Conservation (phyloP, 2,113 vertebrate genomes). For the Tragelaphus imberbis region DNA sequence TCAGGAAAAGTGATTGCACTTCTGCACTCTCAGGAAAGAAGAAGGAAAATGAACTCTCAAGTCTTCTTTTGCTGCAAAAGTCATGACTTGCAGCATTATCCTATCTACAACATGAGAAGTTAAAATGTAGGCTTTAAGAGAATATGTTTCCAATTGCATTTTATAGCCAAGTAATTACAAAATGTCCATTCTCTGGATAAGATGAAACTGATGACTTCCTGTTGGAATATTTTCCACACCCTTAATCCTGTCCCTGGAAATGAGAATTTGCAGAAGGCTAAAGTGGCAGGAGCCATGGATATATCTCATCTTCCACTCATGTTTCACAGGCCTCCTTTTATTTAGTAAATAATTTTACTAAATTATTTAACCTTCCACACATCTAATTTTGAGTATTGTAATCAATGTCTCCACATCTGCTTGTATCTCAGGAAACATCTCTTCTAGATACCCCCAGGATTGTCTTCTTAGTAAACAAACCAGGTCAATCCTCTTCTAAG, state of each 20-base stretch:
- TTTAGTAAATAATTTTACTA: neutral
- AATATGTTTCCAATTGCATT: neutral
- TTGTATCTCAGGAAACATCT: neutral
- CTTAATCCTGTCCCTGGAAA: neutral
- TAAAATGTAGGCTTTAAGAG: neutral
- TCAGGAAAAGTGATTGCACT: neutral
- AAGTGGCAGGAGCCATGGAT: neutral
- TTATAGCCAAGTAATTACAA: neutral
- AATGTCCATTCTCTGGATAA: neutral
- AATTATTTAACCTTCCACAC: neutral
- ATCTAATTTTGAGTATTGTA: neutral
- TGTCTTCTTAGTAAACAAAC: neutral
- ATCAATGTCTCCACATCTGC: neutral
- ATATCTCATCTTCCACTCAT: rapidly evolving
- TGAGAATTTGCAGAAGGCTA: neutral
- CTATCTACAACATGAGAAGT: neutral
- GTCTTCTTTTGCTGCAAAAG: neutral
- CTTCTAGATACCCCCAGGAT: neutral
- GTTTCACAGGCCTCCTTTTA: neutral
- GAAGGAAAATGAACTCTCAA: neutral
- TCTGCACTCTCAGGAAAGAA: neutral
- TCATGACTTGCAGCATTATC: neutral
- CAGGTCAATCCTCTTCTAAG: neutral
- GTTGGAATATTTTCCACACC: neutral
- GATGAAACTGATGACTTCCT: neutral